phyloP scores from a whole-genome alignment of 2,888 invertebrate species.

The Phyllotreta cruciferae region DNA sequence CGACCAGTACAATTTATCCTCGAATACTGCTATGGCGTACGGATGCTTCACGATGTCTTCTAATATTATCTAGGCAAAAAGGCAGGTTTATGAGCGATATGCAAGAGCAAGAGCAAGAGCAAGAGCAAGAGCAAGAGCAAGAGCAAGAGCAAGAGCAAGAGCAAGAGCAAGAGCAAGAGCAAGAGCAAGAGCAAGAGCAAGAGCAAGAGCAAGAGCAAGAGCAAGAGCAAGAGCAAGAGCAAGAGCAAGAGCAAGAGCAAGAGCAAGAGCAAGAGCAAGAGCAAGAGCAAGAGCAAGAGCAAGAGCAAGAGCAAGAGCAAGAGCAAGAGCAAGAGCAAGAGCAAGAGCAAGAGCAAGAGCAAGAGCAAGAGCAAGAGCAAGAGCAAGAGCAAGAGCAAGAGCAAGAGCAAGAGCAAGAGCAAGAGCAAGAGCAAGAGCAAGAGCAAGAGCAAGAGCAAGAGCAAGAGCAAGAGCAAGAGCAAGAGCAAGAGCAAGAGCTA shows the following conservation, averaged over 20 bases:
- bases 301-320: constrained; percentile 10
- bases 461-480: constrained; percentile 9
- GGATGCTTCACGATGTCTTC: constrained; percentile 78
- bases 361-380: constrained; percentile 9
- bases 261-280: constrained; percentile 1
- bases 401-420: constrained; percentile 9
- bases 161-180: constrained; percentile 1
- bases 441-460: constrained; percentile 9
- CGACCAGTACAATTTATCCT: constrained; percentile 88
- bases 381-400: constrained; percentile 10
- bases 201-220: neutral
- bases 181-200: constrained; percentile 8
- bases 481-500: constrained; percentile 6
- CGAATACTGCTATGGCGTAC: constrained; percentile 85
- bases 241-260: constrained; percentile 4
- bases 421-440: constrained; percentile 9
- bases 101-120: too few species aligned
- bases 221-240: constrained; percentile 2
- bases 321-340: constrained; percentile 11
- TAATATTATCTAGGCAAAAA: constrained; percentile 56
- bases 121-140: neutral
- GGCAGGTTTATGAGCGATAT: neutral
- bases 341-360: constrained; percentile 11
- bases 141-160: constrained; percentile 1
- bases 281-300: constrained; percentile 5